Base-by-base conservation (phyloP, 2,113 vertebrate genomes). In the Paedocypris sp. region DNA sequence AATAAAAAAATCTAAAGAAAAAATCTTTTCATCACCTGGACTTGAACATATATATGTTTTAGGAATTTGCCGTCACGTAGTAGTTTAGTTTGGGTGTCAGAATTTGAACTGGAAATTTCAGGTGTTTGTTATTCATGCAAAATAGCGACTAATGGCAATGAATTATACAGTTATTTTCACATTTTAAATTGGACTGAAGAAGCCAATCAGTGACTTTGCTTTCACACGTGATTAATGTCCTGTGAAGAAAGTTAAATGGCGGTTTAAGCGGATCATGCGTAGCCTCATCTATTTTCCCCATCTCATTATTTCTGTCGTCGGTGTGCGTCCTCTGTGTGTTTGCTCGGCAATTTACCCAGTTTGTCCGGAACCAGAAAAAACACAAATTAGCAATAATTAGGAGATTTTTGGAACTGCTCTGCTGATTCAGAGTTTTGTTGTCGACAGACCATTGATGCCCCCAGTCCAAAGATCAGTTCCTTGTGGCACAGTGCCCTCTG, bases 401-500 rank as follows among this genome's bases (percentile, higher is more conserved):
- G 4, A 26, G 13, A 15, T 53, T 53, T 42, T n/a, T n/a, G n/a
- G n/a, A n/a, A n/a, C n/a, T n/a, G n/a, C n/a, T n/a, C n/a, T n/a
- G n/a, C n/a, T n/a, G n/a, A n/a, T n/a, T n/a, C n/a, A n/a, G n/a
- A n/a, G n/a, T n/a, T n/a, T n/a, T n/a, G n/a, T n/a, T n/a, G n/a
- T n/a, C n/a, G n/a, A n/a, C n/a, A n/a, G n/a, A n/a, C n/a, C n/a
- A n/a, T n/a, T n/a, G n/a, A n/a, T n/a, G n/a, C n/a, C n/a, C n/a
- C n/a, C n/a, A n/a, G n/a, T n/a, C n/a, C n/a, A n/a, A n/a, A n/a
- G n/a, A n/a, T n/a, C n/a, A n/a, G n/a, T n/a, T n/a, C n/a, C n/a
- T n/a, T n/a, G n/a, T 75, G 68, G 78, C 72, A 70, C 83, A 80
- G 82, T 83, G 84, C 84, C 84, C 85, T 83, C 84, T 85, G 79